A percentile compares a stretch with the other conserved stretches of the same genome.
Evolutionary conservation across 2,113 vertebrate species (phyloP).

Genomic region (Acanthochromis polyacanthus): DNA sequence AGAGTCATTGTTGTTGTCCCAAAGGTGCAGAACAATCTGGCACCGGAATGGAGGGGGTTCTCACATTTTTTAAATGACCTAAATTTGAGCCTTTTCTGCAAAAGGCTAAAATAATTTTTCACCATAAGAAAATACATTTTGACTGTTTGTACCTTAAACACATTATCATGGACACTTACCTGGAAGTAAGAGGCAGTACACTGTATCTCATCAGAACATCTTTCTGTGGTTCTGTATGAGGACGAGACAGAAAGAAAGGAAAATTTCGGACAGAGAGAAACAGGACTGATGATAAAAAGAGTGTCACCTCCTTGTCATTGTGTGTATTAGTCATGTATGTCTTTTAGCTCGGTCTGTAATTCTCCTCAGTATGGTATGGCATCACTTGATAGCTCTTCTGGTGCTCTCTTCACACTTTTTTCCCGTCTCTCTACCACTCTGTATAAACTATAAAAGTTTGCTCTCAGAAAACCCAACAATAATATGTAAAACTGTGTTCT

Average conservation of each 20-base stretch:
- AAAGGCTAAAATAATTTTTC: not conserved
- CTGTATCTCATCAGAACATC: not conserved
- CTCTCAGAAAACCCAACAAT: no score
- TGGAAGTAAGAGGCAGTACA: not conserved
- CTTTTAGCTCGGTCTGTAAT: not conserved
- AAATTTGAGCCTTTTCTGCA: not conserved
- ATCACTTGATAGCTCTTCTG: no score
- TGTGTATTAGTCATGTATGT: not conserved
- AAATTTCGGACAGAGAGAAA: not conserved
- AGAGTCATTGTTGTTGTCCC: no score
- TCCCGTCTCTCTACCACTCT: no score
- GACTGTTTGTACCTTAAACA: not conserved
- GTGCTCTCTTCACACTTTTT: no score
- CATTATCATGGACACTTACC: not conserved
- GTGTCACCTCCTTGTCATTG: not conserved
- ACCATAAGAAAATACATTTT: no score
- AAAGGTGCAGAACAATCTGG: no score
- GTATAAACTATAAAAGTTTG: no score
- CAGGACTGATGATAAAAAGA: not conserved
- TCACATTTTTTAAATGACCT: no score
- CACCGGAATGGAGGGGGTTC: no score
- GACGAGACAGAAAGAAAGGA: not conserved
- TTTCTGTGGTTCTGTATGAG: not conserved
- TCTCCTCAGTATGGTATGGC: not conserved
- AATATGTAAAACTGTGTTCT: no score